Evolutionary conservation across 2,113 vertebrate genomes (phyloP).

Genomic region (Ophthalmolycus amberensis): DNA sequence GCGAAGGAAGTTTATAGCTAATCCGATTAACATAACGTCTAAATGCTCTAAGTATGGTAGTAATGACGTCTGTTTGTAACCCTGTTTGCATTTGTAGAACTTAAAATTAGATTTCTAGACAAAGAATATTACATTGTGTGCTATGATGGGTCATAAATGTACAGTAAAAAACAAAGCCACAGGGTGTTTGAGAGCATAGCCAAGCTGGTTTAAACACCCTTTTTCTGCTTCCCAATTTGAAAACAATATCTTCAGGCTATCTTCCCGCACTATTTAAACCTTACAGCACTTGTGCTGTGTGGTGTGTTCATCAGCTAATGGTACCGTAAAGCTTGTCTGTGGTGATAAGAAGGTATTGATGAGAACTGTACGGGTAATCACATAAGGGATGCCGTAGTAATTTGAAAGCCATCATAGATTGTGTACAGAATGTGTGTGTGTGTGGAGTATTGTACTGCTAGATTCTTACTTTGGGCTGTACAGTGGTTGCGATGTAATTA

Average conservation of each 20-base stretch:
- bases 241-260: constrained; percentile 72
- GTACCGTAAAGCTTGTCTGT: not conserved
- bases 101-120: not conserved
- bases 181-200: constrained; percentile 45
- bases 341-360: not conserved
- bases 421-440: not conserved
- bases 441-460: not conserved
- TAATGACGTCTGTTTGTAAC: not conserved
- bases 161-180: constrained; percentile 32
- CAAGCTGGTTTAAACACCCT: constrained; percentile 43
- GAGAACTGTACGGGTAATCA: constrained; percentile 39
- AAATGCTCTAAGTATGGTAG: not conserved
- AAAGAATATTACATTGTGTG: constrained; percentile 3
- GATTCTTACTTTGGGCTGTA: constrained; percentile 14
- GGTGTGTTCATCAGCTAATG: not conserved
- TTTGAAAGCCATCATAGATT: constrained; percentile 26
- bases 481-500: constrained; percentile 24
- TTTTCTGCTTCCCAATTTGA: constrained; percentile 36
- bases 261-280: constrained; percentile 57
- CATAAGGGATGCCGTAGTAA: constrained; percentile 29
- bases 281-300: constrained; percentile 4
- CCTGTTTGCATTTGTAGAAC: constrained; percentile 6
- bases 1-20: not conserved
- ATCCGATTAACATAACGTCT: not conserved
- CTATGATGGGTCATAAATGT: constrained; percentile 15